Evolutionary conservation across 2,888 invertebrate genomes (phyloP), one percentile per base, ranked within the genome.

Genomic region (Geotrupes spiniger): DNA sequence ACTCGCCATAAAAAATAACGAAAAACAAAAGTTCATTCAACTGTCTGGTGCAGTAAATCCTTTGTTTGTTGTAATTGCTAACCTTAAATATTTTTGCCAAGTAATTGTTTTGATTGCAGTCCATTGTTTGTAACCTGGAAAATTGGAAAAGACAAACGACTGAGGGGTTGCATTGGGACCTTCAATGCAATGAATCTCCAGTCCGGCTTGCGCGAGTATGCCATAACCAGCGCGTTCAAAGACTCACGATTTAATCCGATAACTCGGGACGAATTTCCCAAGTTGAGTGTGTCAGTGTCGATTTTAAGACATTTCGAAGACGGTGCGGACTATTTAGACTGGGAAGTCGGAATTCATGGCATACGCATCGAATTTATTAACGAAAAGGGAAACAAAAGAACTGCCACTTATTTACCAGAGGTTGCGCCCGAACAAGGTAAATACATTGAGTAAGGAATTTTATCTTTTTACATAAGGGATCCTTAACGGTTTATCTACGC

Each of bases 41-140:
- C 66, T 57, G 56, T 59, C 51, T 56, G 21, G 21, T 6, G 21
- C 21, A 21, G 6, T 21, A 26, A 54, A 51, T 56, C 53, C 58
- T 64, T 63, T 63, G 58, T 64, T 62, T 36, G 14, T 10, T 42
- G 41, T 14, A 15, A 26, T 29, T 42, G 26, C 36, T 17, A 47
- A 27, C 33, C 36, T 29, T 16, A 14, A 14, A 10, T 25, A 28
- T 27, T 17, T 17, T 10, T 38, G 17, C n/a, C n/a, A n/a, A n/a
- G n/a, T n/a, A n/a, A 8, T 29, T 33, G 52, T 56, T 61, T 53
- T 65, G 63, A n/a, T 60, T 67, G 28, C 58, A 94, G 94, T 75
- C 99, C 99, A 46, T 80, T 99, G 69, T 99, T 99, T 79, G 99
- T 99, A 59, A 99, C 99, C 54, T 99, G 99, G 99, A 92, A 94